These are phyloP conservation scores for Mormyrus hasselquistii DNA, from an alignment of 2,797 vertebrate genomes.

Conservation along the genomic window DNA sequence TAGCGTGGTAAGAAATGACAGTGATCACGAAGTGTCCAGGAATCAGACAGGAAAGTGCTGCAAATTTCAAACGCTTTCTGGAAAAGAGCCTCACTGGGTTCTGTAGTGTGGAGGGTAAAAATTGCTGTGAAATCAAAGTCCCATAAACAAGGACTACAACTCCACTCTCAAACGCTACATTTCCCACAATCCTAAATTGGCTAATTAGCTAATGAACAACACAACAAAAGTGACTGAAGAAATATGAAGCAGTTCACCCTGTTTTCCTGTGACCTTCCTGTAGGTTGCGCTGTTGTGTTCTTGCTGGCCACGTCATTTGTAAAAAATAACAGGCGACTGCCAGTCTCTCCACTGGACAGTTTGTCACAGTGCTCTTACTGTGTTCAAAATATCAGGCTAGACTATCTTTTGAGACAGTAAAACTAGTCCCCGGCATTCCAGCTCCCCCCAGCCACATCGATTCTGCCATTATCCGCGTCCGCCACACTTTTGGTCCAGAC, in stretches of 20 bases:
- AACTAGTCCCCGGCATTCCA: not conserved
- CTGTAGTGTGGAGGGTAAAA: constrained; percentile 1
- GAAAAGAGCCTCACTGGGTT: not conserved
- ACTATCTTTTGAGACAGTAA: constrained; percentile 1
- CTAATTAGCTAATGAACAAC: not conserved
- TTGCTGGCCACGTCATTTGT: not conserved
- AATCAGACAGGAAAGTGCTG: not conserved
- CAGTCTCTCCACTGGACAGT: not conserved
- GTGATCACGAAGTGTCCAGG: not conserved
- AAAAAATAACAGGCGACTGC: not conserved
- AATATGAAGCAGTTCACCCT: not conserved
- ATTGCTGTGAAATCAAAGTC: not conserved
- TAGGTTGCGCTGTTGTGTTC: not conserved
- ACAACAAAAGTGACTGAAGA: not conserved
- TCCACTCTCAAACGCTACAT: not conserved
- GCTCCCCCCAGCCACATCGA: not conserved
- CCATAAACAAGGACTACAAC: not conserved
- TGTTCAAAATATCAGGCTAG: constrained; percentile 11
- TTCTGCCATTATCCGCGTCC: constrained; percentile 4
- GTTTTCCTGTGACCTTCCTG: not conserved
- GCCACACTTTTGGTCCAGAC: constrained; percentile 7
- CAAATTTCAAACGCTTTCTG: not conserved
- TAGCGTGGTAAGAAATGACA: not conserved
- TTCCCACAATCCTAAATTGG: not conserved
- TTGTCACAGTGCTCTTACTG: not conserved